These are phyloP conservation scores for Harpegnathos saltator DNA, from an alignment of 1,140 invertebrate species.

Conservation along the genomic window DNA sequence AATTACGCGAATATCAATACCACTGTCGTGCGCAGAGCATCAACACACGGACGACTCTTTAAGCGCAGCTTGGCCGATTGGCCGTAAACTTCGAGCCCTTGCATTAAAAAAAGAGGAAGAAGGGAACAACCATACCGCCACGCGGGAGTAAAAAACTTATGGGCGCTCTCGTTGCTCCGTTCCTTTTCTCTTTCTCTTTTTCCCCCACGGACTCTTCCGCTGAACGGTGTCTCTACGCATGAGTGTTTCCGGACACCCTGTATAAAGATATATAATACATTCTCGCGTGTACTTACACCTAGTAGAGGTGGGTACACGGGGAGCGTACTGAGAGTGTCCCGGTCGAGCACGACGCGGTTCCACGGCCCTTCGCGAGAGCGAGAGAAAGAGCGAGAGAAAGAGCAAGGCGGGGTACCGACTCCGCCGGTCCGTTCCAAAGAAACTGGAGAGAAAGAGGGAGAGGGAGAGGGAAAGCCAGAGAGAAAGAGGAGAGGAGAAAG, in stretches of 20 bases:
- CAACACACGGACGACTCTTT: too few relatives aligned
- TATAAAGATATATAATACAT: constrained; percentile 71
- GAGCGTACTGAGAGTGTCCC: constrained; percentile 80
- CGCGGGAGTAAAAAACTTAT: too few relatives aligned
- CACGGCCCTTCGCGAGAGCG: constrained; percentile 63
- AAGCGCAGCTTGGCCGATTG: too few relatives aligned
- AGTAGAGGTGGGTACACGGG: constrained; percentile 77
- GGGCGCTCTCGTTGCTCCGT: too few relatives aligned
- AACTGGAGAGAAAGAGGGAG: constrained; percentile 59
- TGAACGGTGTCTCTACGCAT: background rate
- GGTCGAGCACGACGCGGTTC: constrained; percentile 79
- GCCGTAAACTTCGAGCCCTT: too few relatives aligned
- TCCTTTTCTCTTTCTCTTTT: too few relatives aligned
- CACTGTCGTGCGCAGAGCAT: too few relatives aligned
- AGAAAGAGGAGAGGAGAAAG: constrained; percentile 3
- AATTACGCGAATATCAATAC: too few relatives aligned
- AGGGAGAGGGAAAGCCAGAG: constrained; percentile 51
- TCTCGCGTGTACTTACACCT: constrained; percentile 79
- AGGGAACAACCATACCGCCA: too few relatives aligned
- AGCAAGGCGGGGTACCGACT: constrained; percentile 70
- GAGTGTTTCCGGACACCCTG: constrained; percentile 49
- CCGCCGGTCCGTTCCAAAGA: constrained; percentile 67
- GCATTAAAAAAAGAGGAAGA: too few relatives aligned
- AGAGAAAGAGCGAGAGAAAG: constrained; percentile 28
- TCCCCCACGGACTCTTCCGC: background rate